Evolutionary conservation across 2,797 vertebrate species (phyloP), one percentile per base, ranked within the genome.

Genomic region (Acanthurus leucopareius): DNA sequence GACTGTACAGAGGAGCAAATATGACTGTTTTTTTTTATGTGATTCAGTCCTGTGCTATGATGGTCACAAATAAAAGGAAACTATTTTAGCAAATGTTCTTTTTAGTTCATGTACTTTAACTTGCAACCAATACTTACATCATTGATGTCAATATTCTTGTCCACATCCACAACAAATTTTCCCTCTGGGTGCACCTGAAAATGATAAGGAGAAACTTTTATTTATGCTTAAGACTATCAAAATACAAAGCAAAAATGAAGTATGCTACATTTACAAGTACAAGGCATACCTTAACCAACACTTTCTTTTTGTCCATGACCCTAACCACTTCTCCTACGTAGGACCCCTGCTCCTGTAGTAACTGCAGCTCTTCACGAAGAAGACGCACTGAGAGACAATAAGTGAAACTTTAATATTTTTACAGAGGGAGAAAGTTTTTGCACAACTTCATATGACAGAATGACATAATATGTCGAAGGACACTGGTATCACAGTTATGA

Each of bases 251-350:
- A 69, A 53, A 69, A 73, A 20, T 20, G 5, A 0, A 48, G 17
- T 2, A 19, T 22, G 1, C 10, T 45, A 25, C 15, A 56, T 54
- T 25, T 5, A 47, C 4, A 44, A 5, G 4, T 10, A 48, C 3
- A 51, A 19, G 51, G 1, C 80, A 44, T 92, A 99, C 98, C 97
- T 99, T 99, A 11, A 99, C 98, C 0, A 99, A 91, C 58, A 99
- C 98, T 87, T 99, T 99, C 93, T 99, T 99, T 93, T 99, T 99
- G 87, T 99, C 98, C 98, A 99, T 99, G 77, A 98, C 98, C 80
- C 98, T 95, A 38, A 99, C 98, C 62, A 99, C 98, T 88, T 99
- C 98, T 8, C 98, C 98, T 14, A 99, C 98, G 0, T 99, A 99
- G 49, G 98, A 99, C 1, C 98, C 98, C 93, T 99, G 98, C 77